Conservation (phyloP, 2,888 invertebrate species). For the Idaea biselata region DNA sequence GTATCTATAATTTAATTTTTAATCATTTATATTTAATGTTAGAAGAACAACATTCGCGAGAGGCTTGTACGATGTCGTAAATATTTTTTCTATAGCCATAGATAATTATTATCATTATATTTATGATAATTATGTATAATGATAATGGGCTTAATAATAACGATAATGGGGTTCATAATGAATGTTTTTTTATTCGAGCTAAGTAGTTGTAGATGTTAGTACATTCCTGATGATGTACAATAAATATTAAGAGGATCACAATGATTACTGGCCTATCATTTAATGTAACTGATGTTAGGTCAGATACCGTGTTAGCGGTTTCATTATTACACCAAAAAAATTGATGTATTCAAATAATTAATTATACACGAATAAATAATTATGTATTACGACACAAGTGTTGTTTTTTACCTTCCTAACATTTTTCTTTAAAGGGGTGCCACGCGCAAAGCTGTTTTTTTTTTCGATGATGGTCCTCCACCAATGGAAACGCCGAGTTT, state of each 20-base stretch:
- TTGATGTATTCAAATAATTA: constrained; percentile 74
- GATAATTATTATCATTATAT: constrained; percentile 9
- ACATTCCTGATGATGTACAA: constrained; percentile 77
- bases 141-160: background rate
- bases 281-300: constrained; percentile 44
- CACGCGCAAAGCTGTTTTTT: too few species aligned
- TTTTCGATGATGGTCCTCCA: too few species aligned
- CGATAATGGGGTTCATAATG: background rate
- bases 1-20: constrained; percentile 49
- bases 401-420: constrained; percentile 30
- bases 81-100: background rate
- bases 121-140: constrained; percentile 4
- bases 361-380: constrained; percentile 71
- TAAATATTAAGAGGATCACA: constrained; percentile 51
- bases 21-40: constrained; percentile 15
- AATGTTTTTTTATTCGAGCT: constrained; percentile 40
- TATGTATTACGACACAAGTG: constrained; percentile 50
- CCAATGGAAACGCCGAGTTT: too few species aligned
- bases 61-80: background rate
- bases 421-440: background rate
- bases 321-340: constrained; percentile 72
- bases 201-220: constrained; percentile 65
- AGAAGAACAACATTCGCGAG: constrained; percentile 7
- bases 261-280: constrained; percentile 50
- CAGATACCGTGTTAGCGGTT: constrained; percentile 57